Evolutionary conservation across 1,140 invertebrate species (phyloP), one percentile per base, ranked within the genome.

Genomic region (Megalopta genalis): DNA sequence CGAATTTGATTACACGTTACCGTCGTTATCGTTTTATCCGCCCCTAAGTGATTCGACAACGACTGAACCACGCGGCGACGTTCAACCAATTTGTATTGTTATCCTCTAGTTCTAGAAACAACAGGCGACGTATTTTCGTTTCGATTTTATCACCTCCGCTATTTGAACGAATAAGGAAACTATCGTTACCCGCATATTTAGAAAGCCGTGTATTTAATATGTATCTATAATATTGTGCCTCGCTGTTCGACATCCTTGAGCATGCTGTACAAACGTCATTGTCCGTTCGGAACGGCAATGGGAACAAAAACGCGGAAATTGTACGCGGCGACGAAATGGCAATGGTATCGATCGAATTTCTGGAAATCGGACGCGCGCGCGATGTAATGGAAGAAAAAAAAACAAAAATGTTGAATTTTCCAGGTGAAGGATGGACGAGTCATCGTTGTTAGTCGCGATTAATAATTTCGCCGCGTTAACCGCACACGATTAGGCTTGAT

Each of bases 381-480:
- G 6, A 52, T 16, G 52, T 67, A 39, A n/a, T 5, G 16, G 32
- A 6, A 39, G 39, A 16, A 67, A 63, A 42, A 27, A 69, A n/a
- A 4, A 54, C 52, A 5, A 5, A 8, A 18, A 5, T 1, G 0
- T n/a, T 2, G 21, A n/a, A n/a, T 57, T 5, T 54, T 54, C 9
- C 5, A 9, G 68, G 16, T n/a, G 68, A 27, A 64, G 54, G 6
- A 23, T 21, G 23, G 10, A n/a, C 37, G 23, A 9, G 4, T 14
- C 32, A 32, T 32, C 10, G 25, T 1, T 18, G 7, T 49, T 64
- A 46, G 12, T 62, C 39, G n/a, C 9, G 39, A 60, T 71, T 66
- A 42, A 60, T n/a, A 77, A 59, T 68, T 67, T 64, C 54, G 8
- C 8, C 57, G 21, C 66, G 27, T 57, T 68, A 83, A 85, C 76